Conservation (phyloP, 1,140 invertebrate species). For the Drosophila mojavensis region DNA sequence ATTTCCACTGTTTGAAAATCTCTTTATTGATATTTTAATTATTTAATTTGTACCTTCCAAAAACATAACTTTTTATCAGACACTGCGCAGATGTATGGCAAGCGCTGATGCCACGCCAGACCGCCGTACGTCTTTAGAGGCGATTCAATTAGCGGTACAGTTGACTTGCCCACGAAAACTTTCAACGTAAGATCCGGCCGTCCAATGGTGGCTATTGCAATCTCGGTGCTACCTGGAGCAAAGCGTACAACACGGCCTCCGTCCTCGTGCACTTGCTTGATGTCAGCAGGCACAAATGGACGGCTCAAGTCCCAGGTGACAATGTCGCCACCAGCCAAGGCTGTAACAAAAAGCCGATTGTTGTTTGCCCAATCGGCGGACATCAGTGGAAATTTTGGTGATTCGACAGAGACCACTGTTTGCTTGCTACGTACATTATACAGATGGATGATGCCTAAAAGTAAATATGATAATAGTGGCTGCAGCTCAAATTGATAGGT, state of each 20-base stretch:
- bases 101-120: constrained; percentile 87
- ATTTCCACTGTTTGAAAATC: neutral
- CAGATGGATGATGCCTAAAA: constrained; percentile 86
- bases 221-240: constrained; percentile 85
- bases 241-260: constrained; percentile 86
- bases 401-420: constrained; percentile 89
- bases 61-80: constrained; percentile 87
- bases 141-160: constrained; percentile 85
- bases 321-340: constrained; percentile 87
- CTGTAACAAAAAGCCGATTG: constrained; percentile 87
- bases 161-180: constrained; percentile 86
- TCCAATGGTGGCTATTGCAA: constrained; percentile 86
- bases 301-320: constrained; percentile 87
- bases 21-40: constrained; percentile 41
- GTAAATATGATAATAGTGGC: neutral
- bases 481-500: neutral
- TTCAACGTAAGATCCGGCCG: constrained; percentile 86
- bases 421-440: constrained; percentile 89
- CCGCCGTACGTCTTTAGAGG: constrained; percentile 86
- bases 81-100: constrained; percentile 87
- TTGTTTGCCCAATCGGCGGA: constrained; percentile 89
- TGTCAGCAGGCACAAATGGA: constrained; percentile 86
- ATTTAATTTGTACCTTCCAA: constrained; percentile 87
- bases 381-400: constrained; percentile 87
- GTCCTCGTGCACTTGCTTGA: constrained; percentile 86